Conservation (phyloP, 2,888 invertebrate species). For the Athalia cordata region DNA sequence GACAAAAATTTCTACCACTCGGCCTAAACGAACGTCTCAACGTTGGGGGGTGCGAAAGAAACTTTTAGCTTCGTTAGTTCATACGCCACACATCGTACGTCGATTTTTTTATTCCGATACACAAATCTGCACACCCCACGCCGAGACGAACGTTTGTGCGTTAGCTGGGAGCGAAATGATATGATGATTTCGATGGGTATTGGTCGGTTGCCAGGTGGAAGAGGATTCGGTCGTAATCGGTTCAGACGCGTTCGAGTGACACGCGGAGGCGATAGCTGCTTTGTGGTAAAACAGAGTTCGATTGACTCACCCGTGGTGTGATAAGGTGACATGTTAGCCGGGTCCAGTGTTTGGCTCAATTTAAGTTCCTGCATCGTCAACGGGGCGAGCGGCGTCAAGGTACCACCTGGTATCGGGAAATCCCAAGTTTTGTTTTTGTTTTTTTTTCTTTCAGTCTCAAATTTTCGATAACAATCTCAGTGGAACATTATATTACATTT, state of each 20-base stretch:
- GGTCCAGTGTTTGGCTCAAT: conserved; percentile 80
- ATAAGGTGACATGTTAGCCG: conserved; percentile 80
- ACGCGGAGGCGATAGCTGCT: conserved; percentile 56
- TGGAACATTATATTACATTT: conserved; percentile 10
- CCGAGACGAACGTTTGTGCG: not conserved
- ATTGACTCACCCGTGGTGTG: conserved; percentile 79
- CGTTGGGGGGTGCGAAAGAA: no score
- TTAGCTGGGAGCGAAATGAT: not conserved
- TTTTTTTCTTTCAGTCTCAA: not conserved
- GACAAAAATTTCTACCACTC: no score
- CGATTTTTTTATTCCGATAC: no score
- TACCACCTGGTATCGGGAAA: conserved; percentile 76
- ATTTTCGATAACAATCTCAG: not conserved
- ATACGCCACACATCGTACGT: no score
- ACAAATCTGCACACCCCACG: no score
- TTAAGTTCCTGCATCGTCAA: conserved; percentile 87
- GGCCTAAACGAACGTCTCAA: no score
- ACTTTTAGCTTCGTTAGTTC: no score
- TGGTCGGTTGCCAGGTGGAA: conserved; percentile 3
- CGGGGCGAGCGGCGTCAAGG: conserved; percentile 83
- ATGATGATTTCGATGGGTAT: not conserved
- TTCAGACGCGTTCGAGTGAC: conserved; percentile 43
- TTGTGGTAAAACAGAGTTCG: not conserved
- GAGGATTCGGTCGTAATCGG: conserved; percentile 32
- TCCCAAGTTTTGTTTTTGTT: conserved; percentile 47